Percentiles rank a stretch among this genome's conserved stretches.
These are phyloP conservation scores for Calliphora vomitoria DNA, from an alignment of 2,888 invertebrate species.

Conservation along the genomic window DNA sequence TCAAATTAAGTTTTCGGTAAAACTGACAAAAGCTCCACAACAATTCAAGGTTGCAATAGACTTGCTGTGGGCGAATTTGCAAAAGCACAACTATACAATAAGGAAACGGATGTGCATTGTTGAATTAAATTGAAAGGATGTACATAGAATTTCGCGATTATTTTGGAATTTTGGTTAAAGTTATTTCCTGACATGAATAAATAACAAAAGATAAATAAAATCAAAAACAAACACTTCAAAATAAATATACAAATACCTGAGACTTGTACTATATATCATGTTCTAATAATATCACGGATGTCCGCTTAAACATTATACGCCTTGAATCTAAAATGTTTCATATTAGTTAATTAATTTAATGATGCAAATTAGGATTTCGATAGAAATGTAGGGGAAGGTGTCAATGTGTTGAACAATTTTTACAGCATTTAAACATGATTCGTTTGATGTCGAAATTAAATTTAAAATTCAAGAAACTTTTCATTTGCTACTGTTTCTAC, in stretches of 20 bases:
- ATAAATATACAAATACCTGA: neutral
- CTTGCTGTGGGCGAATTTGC: neutral
- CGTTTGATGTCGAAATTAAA: constrained; percentile 27
- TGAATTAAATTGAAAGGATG: constrained; percentile 39
- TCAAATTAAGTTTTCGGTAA: constrained; percentile 4
- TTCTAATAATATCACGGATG: constrained; percentile 32
- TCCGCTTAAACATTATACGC: constrained; percentile 10
- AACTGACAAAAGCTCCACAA: neutral
- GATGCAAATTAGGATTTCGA: constrained; percentile 1
- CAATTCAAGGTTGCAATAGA: constrained; percentile 2
- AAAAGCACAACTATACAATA: constrained; percentile 10
- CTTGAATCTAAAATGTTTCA: constrained; percentile 9
- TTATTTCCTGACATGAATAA: constrained; percentile 35
- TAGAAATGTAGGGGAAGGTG: neutral
- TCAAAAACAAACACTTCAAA: neutral
- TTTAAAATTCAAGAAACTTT: constrained; percentile 5
- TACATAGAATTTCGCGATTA: constrained; percentile 29
- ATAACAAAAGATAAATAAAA: constrained; percentile 22
- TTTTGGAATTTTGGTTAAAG: constrained; percentile 28
- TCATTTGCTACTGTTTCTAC: neutral
- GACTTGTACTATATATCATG: constrained; percentile 16
- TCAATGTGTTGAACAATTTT: neutral
- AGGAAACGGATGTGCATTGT: constrained; percentile 49
- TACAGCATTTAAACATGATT: neutral
- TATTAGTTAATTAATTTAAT: constrained; percentile 8